These are phyloP conservation scores for Emberiza fucata DNA, from an alignment of 2,113 vertebrate species.

Conservation along the genomic window DNA sequence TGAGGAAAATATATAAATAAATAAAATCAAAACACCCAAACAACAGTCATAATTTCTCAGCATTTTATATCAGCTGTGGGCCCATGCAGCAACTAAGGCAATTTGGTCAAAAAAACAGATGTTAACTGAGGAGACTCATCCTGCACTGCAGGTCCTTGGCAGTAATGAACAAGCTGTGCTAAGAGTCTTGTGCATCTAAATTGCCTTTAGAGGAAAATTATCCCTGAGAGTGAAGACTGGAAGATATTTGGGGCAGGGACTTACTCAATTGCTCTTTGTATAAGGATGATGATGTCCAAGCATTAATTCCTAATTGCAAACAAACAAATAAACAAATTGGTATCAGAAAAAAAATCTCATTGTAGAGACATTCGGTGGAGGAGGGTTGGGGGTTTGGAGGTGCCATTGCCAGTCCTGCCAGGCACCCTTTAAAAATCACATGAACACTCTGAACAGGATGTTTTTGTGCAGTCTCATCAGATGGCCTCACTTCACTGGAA, in stretches of 20 bases:
- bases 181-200: not conserved
- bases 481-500: not conserved
- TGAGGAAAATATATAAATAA: not conserved
- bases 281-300: not conserved
- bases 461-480: not conserved
- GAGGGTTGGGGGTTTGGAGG: not conserved
- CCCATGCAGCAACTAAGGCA: slow-evolving; percentile 24
- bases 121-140: slow-evolving; percentile 44
- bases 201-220: slow-evolving; percentile 8
- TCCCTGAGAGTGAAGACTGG: not conserved
- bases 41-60: slow-evolving; percentile 32
- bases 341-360: not conserved
- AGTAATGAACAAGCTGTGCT: slow-evolving; percentile 10
- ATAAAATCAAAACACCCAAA: not conserved
- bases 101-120: slow-evolving; percentile 51
- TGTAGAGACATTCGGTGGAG: not conserved
- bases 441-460: not conserved
- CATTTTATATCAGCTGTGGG: slow-evolving; percentile 47
- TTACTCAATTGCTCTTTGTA: not conserved
- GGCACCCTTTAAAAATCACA: not conserved
- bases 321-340: not conserved
- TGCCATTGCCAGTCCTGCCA: not conserved
- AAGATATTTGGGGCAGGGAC: slow-evolving; percentile 3
- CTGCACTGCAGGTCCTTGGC: slow-evolving; percentile 41
- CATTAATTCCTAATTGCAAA: not conserved